Evolutionary conservation across 2,797 vertebrate genomes (phyloP), one percentile per base, ranked within the genome.

Genomic region (Typhlichthys eigenmanni): DNA sequence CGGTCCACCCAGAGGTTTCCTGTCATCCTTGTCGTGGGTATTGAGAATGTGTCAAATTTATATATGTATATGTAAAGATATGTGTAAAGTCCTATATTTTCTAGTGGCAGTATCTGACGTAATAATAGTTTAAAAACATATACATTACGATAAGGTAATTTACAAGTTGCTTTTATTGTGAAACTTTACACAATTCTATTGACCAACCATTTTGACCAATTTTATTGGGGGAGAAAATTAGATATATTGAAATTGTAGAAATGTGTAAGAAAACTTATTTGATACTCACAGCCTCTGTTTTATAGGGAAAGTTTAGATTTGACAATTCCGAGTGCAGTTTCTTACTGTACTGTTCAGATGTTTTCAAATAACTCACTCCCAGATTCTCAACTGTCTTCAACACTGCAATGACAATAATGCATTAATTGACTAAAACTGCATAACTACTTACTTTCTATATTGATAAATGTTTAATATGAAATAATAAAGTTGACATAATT

Each of bases 381-480:
- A 96, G 82, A 83, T 92, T 97, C 81, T 98, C 97, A 66, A 96
- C 64, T 0, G 90, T 78, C 90, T 99, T 99, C 74, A 99, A 89
- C 78, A 99, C 98, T 98, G 61, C n/a, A 72, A 63, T 3, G 19
- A 17, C 12, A 76, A 49, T 4, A 58, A 58, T 58, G 47, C 4
- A n/a, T 14, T 32, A 14, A 50, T 34, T 62, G 0, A 55, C 13
- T 50, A 7, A 7, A 43, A 43, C 38, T 43, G 38, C 2, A 43
- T 43, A 8, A 43, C 38, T 43, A 43, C 38, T 43, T 9, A 43
- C 38, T 43, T 43, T 43, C 9, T 43, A 43, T 43, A 43, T 43
- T 43, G 38, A 43, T 9, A 7, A 43, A 43, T 43, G 38, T 43
- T 43, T 43, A 8, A 43, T 43, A 8, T 43, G 7, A 43, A 43